These are phyloP conservation scores for Pollachius pollachius DNA, from an alignment of 2,113 vertebrate species.

Conservation along the genomic window DNA sequence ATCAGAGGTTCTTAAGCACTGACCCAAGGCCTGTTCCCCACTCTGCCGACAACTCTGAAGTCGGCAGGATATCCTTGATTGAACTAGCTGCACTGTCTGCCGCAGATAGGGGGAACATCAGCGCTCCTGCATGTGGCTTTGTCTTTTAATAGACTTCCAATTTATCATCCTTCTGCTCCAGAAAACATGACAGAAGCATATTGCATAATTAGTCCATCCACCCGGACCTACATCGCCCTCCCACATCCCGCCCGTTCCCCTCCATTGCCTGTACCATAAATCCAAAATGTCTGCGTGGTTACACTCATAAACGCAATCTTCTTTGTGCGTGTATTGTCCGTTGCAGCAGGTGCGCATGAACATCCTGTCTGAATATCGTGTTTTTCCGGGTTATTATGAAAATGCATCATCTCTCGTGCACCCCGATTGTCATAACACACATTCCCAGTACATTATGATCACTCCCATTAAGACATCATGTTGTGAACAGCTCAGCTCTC, in stretches of 20 bases:
- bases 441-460: conserved; percentile 43
- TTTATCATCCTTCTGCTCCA: conserved; percentile 41
- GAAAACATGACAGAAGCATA: conserved; percentile 40
- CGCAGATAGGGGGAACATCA: conserved; percentile 31
- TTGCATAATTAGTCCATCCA: conserved; percentile 10
- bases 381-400: too few relatives aligned
- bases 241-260: too few relatives aligned
- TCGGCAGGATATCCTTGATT: conserved; percentile 26
- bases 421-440: conserved; percentile 15
- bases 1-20: conserved; percentile 65
- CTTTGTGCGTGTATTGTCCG: too few relatives aligned
- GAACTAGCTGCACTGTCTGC: conserved; percentile 29
- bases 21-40: conserved; percentile 50
- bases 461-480: conserved; percentile 54
- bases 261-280: too few relatives aligned
- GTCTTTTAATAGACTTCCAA: conserved; percentile 41
- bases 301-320: too few relatives aligned
- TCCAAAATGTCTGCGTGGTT: too few relatives aligned
- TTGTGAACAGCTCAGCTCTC: conserved; percentile 43
- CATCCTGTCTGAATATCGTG: too few relatives aligned
- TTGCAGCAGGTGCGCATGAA: too few relatives aligned
- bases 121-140: conserved; percentile 32
- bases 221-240: not conserved
- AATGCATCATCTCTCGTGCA: too few relatives aligned
- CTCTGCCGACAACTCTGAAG: conserved; percentile 43